A percentile compares a stretch with the other conserved stretches of the same genome.
These are phyloP conservation scores for Acleris holmiana DNA, from an alignment of 2,888 invertebrate species.

Conservation along the genomic window DNA sequence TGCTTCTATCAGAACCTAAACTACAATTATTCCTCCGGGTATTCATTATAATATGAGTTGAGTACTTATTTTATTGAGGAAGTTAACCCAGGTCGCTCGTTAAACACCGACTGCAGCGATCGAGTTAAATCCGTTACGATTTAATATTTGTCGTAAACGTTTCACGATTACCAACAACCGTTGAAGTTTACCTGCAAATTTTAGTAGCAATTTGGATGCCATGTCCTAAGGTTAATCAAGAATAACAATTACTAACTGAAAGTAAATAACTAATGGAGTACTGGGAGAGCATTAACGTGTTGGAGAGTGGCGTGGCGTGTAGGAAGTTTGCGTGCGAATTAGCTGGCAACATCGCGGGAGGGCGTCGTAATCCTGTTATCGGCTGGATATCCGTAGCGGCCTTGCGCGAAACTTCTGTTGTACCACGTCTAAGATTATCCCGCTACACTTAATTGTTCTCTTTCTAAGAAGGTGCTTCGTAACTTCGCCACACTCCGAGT, in stretches of 20 bases:
- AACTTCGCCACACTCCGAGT: conserved; percentile 14
- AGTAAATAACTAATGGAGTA: conserved; percentile 34
- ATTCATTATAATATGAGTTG: conserved; percentile 47
- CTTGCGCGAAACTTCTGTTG: conserved; percentile 58
- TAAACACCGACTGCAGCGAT: conserved; percentile 71
- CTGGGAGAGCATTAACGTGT: conserved; percentile 57
- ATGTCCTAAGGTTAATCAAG: conserved; percentile 36
- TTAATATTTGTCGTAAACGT: conserved; percentile 78
- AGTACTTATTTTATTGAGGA: conserved; percentile 80
- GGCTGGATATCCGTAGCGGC: conserved; percentile 64
- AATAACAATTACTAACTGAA: conserved; percentile 24
- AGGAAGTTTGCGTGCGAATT: conserved; percentile 75
- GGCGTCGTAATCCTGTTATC: conserved; percentile 77
- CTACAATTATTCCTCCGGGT: conserved; percentile 28
- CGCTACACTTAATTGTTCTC: conserved; percentile 54
- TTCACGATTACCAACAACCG: conserved; percentile 72
- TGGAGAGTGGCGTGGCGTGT: conserved; percentile 58
- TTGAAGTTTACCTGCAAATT: conserved; percentile 48
- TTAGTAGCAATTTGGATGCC: conserved; percentile 60
- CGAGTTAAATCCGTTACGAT: conserved; percentile 78
- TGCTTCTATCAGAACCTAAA: conserved; percentile 27
- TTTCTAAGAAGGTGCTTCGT: conserved; percentile 29
- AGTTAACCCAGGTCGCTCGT: conserved; percentile 73
- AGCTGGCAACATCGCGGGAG: conserved; percentile 66
- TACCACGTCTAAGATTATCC: conserved; percentile 55